Base-by-base conservation (phyloP, 2,888 invertebrate genomes). In the Mesorhabditis sp. region DNA sequence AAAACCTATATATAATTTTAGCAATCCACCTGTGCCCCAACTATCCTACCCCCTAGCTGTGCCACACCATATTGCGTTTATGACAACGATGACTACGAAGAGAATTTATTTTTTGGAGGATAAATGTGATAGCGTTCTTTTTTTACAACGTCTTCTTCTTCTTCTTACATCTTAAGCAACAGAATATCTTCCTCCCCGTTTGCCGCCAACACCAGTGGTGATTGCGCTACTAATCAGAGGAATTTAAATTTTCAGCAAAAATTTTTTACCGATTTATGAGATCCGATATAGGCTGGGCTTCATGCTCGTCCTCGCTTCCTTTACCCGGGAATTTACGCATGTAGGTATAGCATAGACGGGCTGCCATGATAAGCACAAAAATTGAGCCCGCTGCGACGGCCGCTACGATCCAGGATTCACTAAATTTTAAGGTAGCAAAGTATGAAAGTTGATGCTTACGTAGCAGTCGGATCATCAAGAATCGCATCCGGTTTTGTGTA, bases 271-370 rank as follows among this genome's bases (percentile, higher is more conserved):
- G 58, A 50, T 50, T 50, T 13, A 50, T 50, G 58, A 50, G 58
- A 10, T 50, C 58, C n/a, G 58, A 50, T 10, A 50, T 50, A 13
- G 58, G 58, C 58, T 50, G 58, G n/a, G 58, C 58, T 50, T 50
- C 58, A n/a, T 50, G 58, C 58, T 50, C 58, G 58, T 50, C 58
- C 7, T 50, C 58, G 58, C 58, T 50, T 50, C n/a, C n/a, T 50
- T 50, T 50, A 50, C 7, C 58, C n/a, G 58, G 58, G 58, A 50
- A 50, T 50, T 50, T 50, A 13, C 58, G 7, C 58, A 50, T 50
- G n/a, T 50, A 50, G 58, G n/a, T 10, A 10, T 13, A 50, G 58
- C 58, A 50, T 13, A 50, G 58, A 50, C 58, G 58, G n/a, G 58
- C 58, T 10, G 58, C 58, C 58, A 50, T 50, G 58, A 50, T 13